Conservation (phyloP, 2,888 invertebrate genomes). For the Adela reaumurella region DNA sequence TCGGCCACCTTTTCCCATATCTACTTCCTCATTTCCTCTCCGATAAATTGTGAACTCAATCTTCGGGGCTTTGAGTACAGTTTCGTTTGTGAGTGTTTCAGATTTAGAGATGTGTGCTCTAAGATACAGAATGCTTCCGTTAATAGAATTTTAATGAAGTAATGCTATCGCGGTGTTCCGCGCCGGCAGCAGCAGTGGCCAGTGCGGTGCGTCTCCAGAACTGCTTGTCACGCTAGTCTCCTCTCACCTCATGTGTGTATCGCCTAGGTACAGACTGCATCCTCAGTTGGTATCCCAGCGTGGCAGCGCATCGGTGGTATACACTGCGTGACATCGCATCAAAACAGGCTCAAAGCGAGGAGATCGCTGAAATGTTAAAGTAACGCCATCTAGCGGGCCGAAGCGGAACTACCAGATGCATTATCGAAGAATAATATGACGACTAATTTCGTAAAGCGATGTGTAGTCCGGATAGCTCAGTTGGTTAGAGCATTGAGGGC, state of each 20-base stretch:
- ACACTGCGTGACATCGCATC: too few species aligned
- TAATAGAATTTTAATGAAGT: constrained; percentile 58
- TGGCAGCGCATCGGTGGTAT: too few species aligned
- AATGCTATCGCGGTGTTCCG: constrained; percentile 39
- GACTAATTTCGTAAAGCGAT: too few species aligned
- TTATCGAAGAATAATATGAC: too few species aligned
- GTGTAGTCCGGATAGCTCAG: too few species aligned
- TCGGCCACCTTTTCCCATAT: not conserved
- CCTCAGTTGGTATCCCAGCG: too few species aligned
- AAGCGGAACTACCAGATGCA: too few species aligned
- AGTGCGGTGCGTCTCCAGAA: constrained; percentile 20
- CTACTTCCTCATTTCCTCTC: not conserved
- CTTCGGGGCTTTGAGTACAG: not conserved
- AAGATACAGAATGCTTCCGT: constrained; percentile 48
- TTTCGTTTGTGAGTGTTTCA: not conserved
- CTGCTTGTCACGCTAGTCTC: constrained; percentile 53
- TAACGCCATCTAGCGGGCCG: too few species aligned
- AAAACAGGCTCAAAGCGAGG: too few species aligned
- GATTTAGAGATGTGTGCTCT: constrained; percentile 7
- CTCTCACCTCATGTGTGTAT: constrained; percentile 16
- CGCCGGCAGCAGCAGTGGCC: constrained; percentile 5
- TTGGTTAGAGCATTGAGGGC: too few species aligned
- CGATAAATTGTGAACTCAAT: not conserved
- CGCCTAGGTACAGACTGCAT: too few species aligned
- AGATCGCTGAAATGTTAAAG: too few species aligned